Base-by-base conservation (phyloP, 2,113 vertebrate species). In the Heterocephalus glaber region DNA sequence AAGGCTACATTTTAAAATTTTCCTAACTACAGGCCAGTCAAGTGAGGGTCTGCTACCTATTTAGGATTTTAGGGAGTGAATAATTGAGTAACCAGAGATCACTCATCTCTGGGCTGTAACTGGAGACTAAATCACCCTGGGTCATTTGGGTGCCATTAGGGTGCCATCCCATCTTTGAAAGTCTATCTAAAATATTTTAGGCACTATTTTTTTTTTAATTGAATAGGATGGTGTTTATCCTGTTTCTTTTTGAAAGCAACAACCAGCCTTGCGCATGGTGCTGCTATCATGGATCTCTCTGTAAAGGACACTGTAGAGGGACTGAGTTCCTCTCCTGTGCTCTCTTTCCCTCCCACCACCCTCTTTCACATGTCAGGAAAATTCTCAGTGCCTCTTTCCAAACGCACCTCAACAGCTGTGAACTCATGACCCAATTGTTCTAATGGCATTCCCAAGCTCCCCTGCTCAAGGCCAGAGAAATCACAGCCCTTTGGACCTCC, bases 401-500 rank as follows among this genome's bases (percentile, higher is more conserved):
- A 95, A 97, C 93, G 95, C 94, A 91, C 90, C 93, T 97, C 96
- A 95, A 90, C 96, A 96, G 97, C 98, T 19, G 86, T 97, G 98
- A 98, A 98, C 98, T 96, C 89, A 61, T 98, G 98, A 98, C 98
- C 98, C 98, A 94, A 98, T 97, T 97, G 97, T 96, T 98, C 96
- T 96, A 97, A 98, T 97, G 98, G 89, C 98, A 10, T 97, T 97
- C 98, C 98, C 97, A 94, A 98, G 97, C 96, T 98, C 90, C 98
- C 97, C 96, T 66, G 92, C 98, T 98, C 98, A 98, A 98, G 98
- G 98, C 98, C 98, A 98, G 97, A 72, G 95, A 96, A 98, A 97
- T 96, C 52, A 47, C 95, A 76, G 94, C 65, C 93, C 96, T 96
- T 86, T 68, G 79, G 90, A 95, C 65, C 47, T 85, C 92, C 38